Evolutionary conservation across 35 echinoderm and acorn worm genomes (phyloP), one percentile per base, ranked within the genome.

Genomic region (Ophiothrix spiculata): DNA sequence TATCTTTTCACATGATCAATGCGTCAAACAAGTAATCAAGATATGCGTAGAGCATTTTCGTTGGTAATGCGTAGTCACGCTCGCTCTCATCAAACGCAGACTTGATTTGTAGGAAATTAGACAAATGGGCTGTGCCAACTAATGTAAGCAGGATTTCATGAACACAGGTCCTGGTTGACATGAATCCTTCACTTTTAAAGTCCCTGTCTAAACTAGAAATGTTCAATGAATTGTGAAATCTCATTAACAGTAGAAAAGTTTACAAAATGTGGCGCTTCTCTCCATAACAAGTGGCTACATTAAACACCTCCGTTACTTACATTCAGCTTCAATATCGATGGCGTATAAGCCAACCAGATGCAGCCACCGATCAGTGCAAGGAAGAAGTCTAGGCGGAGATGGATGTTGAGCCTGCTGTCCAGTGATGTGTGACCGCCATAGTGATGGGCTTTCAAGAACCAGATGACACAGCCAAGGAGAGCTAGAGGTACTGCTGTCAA

Each of bases 361-460:
- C 74, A 39, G 0, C 90, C 90, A 41, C 82, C 56, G 25, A 87
- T 35, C 78, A 92, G 46, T 21, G 79, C 31, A 11, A 85, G 12
- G 45, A 92, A 82, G 78, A 80, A 86, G 37, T 92, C 90, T 1
- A 83, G 0, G 39, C 90, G 78, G 11, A 92, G 90, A 77, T 92
- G 90, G 17, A 92, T 37, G 90, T 92, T 92, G 2, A 83, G 64
- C 31, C 46, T 64, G 69, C 84, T 92, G 38, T 92, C 90, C 39
- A 92, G 85, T 37, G 87, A 85, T 64, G 90, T 80, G 79, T 92
- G 90, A 28, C 90, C 90, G 21, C 90, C 90, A 33, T 74, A 87
- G 4, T 83, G 74, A 19, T 76, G 56, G 79, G 90, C 75, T 39
- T 42, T 38, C 85, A 83, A 49, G 40, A 87, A 92, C 78, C 74